Conservation (phyloP, 2,888 invertebrate species). For the Himalopsyche tibetana region DNA sequence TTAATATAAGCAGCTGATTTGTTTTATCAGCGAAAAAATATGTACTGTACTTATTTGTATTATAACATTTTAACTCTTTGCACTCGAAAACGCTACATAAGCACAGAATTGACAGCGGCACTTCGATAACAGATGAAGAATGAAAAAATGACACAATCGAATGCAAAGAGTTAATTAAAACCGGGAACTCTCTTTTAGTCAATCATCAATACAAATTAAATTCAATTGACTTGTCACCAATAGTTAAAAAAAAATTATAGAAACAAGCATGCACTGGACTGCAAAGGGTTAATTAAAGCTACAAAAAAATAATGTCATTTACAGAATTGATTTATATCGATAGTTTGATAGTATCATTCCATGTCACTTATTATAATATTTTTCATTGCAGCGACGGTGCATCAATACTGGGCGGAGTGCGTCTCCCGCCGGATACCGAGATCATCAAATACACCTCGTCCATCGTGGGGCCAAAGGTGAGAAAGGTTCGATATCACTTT, state of each 20-base stretch:
- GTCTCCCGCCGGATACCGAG: conserved; percentile 91
- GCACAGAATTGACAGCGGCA: no score
- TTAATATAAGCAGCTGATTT: no score
- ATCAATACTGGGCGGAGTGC: conserved; percentile 88
- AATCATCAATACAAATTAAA: background rate
- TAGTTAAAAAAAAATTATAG: no score
- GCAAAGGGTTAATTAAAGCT: no score
- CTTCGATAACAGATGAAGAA: no score
- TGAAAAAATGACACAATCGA: background rate
- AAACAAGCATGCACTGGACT: no score
- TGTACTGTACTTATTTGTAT: no score
- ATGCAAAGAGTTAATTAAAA: background rate
- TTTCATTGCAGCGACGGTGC: conserved; percentile 83
- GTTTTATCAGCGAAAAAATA: no score
- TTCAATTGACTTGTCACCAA: background rate
- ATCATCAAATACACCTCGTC: conserved; percentile 94
- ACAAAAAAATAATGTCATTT: no score
- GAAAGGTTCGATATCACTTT: conserved; percentile 66
- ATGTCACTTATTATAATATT: conserved; percentile 45
- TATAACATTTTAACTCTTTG: no score
- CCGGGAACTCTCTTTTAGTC: conserved; percentile 27
- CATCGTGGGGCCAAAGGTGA: conserved; percentile 87
- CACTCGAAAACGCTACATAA: no score
- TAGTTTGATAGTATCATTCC: background rate
- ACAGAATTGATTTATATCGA: no score